These are phyloP conservation scores for Scalopus aquaticus DNA, from an alignment of 2,113 vertebrate species.

Conservation along the genomic window DNA sequence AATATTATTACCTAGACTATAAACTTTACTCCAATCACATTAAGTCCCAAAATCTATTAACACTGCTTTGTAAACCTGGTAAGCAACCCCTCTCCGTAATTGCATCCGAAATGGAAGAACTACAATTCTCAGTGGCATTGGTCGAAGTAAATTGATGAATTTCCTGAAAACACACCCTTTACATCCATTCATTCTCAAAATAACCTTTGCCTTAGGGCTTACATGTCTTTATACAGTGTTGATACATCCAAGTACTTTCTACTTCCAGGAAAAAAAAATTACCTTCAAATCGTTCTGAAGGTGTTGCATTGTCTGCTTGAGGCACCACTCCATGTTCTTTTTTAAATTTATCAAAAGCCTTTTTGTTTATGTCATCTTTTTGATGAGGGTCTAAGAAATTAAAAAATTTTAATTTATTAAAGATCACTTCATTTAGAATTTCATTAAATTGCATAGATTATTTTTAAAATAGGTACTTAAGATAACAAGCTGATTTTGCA, in stretches of 20 bases:
- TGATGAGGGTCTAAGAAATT: slow-evolving; percentile 91
- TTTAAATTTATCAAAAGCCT: slow-evolving; percentile 98
- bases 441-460: slow-evolving; percentile 30
- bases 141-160: background rate
- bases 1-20: background rate
- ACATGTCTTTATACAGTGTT: background rate
- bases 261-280: background rate
- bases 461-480: slow-evolving; percentile 51
- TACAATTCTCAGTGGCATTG: background rate
- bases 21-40: background rate
- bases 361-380: slow-evolving; percentile 98
- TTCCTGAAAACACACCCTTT: background rate
- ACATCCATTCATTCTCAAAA: background rate
- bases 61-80: background rate
- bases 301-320: slow-evolving; percentile 92
- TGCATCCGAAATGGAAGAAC: background rate
- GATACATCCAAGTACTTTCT: background rate
- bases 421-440: background rate
- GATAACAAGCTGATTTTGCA: slow-evolving; percentile 55
- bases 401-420: background rate
- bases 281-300: slow-evolving; percentile 97
- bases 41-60: background rate
- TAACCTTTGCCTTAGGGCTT: background rate
- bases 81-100: background rate
- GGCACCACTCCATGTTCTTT: slow-evolving; percentile 93